Conservation (phyloP, 2,797 vertebrate species). For the Thalassophryne amazonica region DNA sequence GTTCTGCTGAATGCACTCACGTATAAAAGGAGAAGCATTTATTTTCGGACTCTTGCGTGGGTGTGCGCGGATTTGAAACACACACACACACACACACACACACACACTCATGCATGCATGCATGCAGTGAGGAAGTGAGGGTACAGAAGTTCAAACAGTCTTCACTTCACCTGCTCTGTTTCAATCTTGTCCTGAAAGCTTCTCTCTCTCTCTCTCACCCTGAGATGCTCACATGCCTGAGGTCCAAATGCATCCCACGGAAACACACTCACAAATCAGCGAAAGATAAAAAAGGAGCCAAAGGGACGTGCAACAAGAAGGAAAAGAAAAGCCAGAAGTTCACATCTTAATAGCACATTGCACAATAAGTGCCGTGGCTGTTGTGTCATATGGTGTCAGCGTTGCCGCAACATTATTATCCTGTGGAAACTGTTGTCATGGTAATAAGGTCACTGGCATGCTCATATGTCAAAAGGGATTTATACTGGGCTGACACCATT, state of each 20-base stretch:
- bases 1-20: constrained; percentile 74
- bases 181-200: constrained; percentile 62
- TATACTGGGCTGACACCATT: constrained; percentile 71
- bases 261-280: constrained; percentile 6
- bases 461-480: constrained; percentile 78
- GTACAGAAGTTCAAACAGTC: constrained; percentile 44
- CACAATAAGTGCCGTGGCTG: constrained; percentile 31
- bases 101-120: constrained; percentile 8
- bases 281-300: neutral
- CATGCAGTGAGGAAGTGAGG: constrained; percentile 33
- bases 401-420: constrained; percentile 57
- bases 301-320: neutral
- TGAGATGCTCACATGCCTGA: constrained; percentile 32
- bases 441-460: constrained; percentile 75
- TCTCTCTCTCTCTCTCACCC: constrained; percentile 35
- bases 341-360: constrained; percentile 29
- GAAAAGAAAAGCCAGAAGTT: constrained; percentile 14
- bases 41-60: constrained; percentile 77
- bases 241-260: constrained; percentile 34
- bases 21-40: constrained; percentile 78
- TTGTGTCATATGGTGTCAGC: constrained; percentile 72
- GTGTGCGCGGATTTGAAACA: constrained; percentile 64
- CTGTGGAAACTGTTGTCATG: constrained; percentile 70
- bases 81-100: constrained; percentile 26
- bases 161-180: constrained; percentile 64